Conservation (phyloP, 2,797 vertebrate genomes). For the Loriculus beryllinus region DNA sequence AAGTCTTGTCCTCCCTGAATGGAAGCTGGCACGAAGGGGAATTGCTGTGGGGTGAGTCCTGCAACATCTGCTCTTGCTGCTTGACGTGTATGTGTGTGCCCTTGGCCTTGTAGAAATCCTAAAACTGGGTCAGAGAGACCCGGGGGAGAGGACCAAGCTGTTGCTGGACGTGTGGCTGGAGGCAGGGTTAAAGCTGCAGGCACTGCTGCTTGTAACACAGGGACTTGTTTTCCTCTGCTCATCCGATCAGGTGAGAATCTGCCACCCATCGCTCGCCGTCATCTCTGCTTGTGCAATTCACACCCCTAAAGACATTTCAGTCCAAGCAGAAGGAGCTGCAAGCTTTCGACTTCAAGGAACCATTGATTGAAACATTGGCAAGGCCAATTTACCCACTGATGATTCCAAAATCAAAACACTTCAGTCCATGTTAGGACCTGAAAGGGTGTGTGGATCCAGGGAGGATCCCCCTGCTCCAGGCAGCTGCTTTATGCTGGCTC, state of each 20-base stretch:
- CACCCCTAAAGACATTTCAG: not conserved
- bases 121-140: not conserved
- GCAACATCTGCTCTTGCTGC: too few species aligned
- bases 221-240: not conserved
- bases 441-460: not conserved
- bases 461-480: not conserved
- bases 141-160: not conserved
- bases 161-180: fast-evolving
- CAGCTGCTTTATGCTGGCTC: not conserved
- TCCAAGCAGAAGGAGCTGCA: not conserved
- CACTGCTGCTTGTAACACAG: not conserved
- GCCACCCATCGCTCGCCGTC: not conserved
- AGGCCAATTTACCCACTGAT: not conserved
- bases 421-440: not conserved
- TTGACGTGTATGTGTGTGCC: fast-evolving
- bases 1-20: not conserved
- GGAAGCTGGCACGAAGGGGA: not conserved
- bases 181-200: not conserved
- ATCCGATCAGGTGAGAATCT: not conserved
- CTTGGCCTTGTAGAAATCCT: not conserved
- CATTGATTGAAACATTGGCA: not conserved
- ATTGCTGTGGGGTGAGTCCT: not conserved
- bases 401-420: not conserved
- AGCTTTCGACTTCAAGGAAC: not conserved
- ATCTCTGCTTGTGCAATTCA: not conserved